A percentile compares a stretch with the other conserved stretches of the same genome.
phyloP scores from a whole-genome alignment of 1,140 invertebrate species.

The Sinonovacula constricta region DNA sequence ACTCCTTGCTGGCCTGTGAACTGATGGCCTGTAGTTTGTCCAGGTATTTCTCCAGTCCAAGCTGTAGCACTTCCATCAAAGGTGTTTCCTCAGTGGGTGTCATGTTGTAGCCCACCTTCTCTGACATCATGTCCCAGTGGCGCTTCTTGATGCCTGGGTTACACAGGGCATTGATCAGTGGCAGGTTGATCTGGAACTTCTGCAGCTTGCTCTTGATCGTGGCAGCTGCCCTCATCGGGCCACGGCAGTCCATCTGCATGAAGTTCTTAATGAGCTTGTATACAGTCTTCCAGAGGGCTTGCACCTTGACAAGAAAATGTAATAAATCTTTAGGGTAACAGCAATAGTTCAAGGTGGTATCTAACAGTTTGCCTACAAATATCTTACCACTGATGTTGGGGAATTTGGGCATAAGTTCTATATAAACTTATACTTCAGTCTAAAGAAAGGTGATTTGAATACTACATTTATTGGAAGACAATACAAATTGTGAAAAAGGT shows the following conservation, averaged over 20 bases:
- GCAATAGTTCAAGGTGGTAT: too few relatives aligned
- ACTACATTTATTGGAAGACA: too few relatives aligned
- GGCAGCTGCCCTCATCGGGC: slow-evolving; percentile 72
- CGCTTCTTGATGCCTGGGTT: slow-evolving; percentile 78
- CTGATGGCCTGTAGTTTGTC: slow-evolving; percentile 76
- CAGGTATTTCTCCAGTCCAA: slow-evolving; percentile 86
- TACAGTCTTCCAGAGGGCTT: slow-evolving; percentile 77
- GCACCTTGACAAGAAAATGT: slow-evolving; percentile 67
- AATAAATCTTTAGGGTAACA: too few relatives aligned
- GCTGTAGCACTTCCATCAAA: slow-evolving; percentile 91
- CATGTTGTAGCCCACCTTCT: slow-evolving; percentile 80
- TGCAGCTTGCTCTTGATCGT: slow-evolving; percentile 82
- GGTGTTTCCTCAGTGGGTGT: slow-evolving; percentile 84
- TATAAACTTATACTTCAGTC: too few relatives aligned
- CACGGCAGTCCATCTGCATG: slow-evolving; percentile 72
- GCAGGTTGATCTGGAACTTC: slow-evolving; percentile 79
- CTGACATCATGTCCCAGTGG: slow-evolving; percentile 79
- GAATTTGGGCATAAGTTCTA: too few relatives aligned
- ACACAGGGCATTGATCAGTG: slow-evolving; percentile 77
- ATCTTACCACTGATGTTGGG: too few relatives aligned
- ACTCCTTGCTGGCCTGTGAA: slow-evolving; percentile 78
- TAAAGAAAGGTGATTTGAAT: too few relatives aligned
- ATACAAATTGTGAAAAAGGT: too few relatives aligned
- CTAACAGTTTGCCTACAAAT: too few relatives aligned
- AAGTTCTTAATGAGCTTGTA: slow-evolving; percentile 79